phyloP scores from a whole-genome alignment of 2,888 invertebrate genomes.

The Panorpa germanica region DNA sequence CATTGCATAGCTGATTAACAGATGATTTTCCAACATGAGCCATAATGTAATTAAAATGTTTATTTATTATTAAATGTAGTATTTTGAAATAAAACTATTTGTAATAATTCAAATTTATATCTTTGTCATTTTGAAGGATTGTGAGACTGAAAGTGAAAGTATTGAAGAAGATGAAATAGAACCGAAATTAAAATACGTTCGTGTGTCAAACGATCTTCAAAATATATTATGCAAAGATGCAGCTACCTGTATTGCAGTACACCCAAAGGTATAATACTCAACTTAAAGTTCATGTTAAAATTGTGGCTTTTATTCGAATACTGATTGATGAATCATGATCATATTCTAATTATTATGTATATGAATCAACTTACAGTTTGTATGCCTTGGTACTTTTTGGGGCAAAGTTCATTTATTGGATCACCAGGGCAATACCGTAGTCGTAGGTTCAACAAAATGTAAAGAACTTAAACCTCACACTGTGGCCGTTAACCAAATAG shows the following conservation, averaged over 20 bases:
- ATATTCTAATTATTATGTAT: slow-evolving; percentile 1
- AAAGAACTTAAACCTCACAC: slow-evolving; percentile 56
- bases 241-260: slow-evolving; percentile 77
- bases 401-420: slow-evolving; percentile 80
- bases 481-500: slow-evolving; percentile 86
- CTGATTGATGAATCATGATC: slow-evolving; percentile 1
- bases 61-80: no score
- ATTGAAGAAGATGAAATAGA: slow-evolving; percentile 43
- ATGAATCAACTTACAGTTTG: slow-evolving; percentile 36
- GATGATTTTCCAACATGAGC: no score
- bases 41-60: no score
- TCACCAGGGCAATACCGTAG: slow-evolving; percentile 69
- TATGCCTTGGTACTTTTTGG: slow-evolving; percentile 84
- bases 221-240: slow-evolving; percentile 72
- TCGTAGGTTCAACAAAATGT: slow-evolving; percentile 26
- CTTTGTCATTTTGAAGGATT: no score
- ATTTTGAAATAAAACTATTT: no score
- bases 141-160: no score
- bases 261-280: slow-evolving; percentile 49
- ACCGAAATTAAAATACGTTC: slow-evolving; percentile 80
- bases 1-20: no score
- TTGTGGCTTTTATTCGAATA: slow-evolving; percentile 4
- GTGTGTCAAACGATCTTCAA: slow-evolving; percentile 73
- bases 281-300: slow-evolving; percentile 2
- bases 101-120: no score